Evolutionary conservation across 2,797 vertebrate genomes (phyloP).

Genomic region (Merluccius polli): DNA sequence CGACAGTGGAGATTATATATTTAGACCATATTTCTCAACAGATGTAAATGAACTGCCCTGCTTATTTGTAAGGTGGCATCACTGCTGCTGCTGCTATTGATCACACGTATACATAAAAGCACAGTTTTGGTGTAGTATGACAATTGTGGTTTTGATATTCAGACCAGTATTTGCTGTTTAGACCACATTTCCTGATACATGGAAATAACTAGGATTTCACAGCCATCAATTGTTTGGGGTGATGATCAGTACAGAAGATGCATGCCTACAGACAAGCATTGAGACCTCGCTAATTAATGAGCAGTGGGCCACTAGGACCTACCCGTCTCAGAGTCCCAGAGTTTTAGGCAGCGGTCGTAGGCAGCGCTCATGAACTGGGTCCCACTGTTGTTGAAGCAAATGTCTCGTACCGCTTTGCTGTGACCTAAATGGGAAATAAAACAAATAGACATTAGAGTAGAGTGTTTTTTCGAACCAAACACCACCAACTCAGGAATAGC

Average conservation of each 20-base stretch:
- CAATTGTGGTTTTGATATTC: not conserved
- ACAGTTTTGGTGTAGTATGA: not conserved
- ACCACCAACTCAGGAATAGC: not conserved
- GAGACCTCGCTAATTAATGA: not conserved
- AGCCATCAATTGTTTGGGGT: no score
- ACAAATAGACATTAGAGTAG: not conserved
- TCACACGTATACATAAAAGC: not conserved
- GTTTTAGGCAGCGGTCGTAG: slow-evolving; percentile 94
- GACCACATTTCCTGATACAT: not conserved
- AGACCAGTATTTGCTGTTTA: not conserved
- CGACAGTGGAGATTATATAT: no score
- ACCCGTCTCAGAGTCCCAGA: slow-evolving; percentile 98
- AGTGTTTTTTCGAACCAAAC: not conserved
- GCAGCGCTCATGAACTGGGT: slow-evolving; percentile 92
- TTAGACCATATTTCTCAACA: not conserved
- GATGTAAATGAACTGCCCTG: not conserved
- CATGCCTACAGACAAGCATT: no score
- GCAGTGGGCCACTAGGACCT: slow-evolving; percentile 19
- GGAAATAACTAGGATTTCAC: not conserved
- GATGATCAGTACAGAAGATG: no score
- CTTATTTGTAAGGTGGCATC: not conserved
- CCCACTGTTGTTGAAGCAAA: slow-evolving; percentile 92
- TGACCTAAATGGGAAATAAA: slow-evolving; percentile 75
- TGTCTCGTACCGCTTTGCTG: slow-evolving; percentile 95
- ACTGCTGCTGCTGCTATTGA: not conserved